Base-by-base conservation (phyloP, 2,113 vertebrate species). In the Sebastes schlegelii region DNA sequence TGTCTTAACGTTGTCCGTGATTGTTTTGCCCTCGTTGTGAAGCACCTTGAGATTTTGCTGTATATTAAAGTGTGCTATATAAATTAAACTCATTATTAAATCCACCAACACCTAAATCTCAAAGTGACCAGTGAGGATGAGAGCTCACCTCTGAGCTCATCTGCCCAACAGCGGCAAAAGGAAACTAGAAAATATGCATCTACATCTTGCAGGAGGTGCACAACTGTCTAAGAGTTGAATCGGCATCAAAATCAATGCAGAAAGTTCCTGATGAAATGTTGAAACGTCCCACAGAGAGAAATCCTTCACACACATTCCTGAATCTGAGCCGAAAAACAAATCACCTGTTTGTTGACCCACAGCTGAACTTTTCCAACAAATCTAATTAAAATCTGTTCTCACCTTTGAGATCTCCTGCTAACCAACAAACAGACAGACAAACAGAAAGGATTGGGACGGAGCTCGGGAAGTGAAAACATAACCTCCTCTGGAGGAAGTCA, bases 321-420 rank as follows among this genome's bases (percentile, higher is more conserved):
- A 48, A 58, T 57, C 51, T 57, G 13, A 21, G 57, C 11, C 52
- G 34, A 45, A 63, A 70, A 54, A 64, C 4, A 14, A 13, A 52
- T 10, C 34, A 1, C 14, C n/a, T 4, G n/a, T 51, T 68, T 49
- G 6, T 12, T 76, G 48, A 77, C 73, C 57, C 26, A 3, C 8
- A 12, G 49, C 1, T 26, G 23, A 77, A 85, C 60, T 23, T 49
- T 69, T 62, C 48, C 42, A 51, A 74, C 23, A 49, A 51, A 77
- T 54, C 19, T 43, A 49, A 74, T 40, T 62, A 62, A 54, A 74
- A 61, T 75, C 13, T 58, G 6, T 46, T 66, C 21, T 11, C 63
- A 4, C 19, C 70, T 63, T 40, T 43, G 34, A 6, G 77, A 34
- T 1, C 0, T 62, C 0, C 17, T 62, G 57, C 70, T 4, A 1